These are phyloP conservation scores for Asbolus verrucosus DNA, from an alignment of 1,140 invertebrate species.

Conservation along the genomic window DNA sequence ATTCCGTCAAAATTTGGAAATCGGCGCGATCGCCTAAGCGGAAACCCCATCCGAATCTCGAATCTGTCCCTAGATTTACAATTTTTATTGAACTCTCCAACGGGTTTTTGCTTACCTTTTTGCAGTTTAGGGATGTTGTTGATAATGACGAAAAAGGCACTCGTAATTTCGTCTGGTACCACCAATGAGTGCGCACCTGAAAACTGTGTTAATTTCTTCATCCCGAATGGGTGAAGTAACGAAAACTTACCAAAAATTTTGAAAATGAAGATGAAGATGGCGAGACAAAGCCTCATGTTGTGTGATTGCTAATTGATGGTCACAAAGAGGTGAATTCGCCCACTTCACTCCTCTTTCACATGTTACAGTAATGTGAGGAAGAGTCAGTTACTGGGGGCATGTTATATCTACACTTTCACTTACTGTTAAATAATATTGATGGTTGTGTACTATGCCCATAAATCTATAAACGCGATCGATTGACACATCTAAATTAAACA, in stretches of 20 bases:
- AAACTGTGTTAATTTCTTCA: background rate
- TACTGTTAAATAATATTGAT: too few species aligned
- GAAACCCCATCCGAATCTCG: slow-evolving; percentile 82
- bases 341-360: slow-evolving; percentile 21
- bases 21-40: slow-evolving; percentile 83
- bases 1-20: slow-evolving; percentile 80
- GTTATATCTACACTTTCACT: too few species aligned
- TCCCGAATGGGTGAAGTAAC: background rate
- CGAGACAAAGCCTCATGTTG: slow-evolving; percentile 4
- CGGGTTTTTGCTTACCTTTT: slow-evolving; percentile 72
- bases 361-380: too few species aligned
- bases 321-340: background rate
- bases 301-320: background rate
- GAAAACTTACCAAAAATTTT: slow-evolving; percentile 35
- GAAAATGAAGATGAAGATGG: slow-evolving; percentile 1
- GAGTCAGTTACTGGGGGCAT: too few species aligned
- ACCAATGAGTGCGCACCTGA: slow-evolving; percentile 66
- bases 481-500: too few species aligned
- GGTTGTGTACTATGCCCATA: too few species aligned
- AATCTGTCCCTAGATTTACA: slow-evolving; percentile 84
- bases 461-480: too few species aligned
- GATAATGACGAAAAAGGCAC: slow-evolving; percentile 80
- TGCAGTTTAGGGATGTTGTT: slow-evolving; percentile 86
- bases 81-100: slow-evolving; percentile 26
- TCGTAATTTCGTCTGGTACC: slow-evolving; percentile 81